Conservation (phyloP, 2,113 vertebrate genomes). For the Rhipidura dahli region DNA sequence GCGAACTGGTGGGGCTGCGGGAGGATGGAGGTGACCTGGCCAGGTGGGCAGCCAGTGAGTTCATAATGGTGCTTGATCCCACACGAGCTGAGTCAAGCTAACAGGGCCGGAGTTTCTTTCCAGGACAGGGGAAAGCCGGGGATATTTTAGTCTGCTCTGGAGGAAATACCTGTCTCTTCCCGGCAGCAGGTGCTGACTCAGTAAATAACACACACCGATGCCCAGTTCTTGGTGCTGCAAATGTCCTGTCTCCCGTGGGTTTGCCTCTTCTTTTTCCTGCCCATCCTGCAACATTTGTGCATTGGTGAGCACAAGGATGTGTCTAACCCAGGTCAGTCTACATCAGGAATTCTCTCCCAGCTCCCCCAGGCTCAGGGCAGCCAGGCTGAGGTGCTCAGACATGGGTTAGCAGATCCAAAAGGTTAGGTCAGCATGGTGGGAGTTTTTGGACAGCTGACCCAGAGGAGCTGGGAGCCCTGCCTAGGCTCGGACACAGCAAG, state of each 20-base stretch:
- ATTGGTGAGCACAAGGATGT: neutral
- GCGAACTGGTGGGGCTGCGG: neutral
- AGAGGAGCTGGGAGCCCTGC: neutral
- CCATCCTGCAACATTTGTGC: neutral
- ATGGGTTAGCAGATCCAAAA: neutral
- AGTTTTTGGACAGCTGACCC: neutral
- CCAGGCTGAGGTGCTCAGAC: neutral
- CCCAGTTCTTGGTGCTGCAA: neutral
- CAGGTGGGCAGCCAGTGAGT: neutral
- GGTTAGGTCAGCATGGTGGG: neutral
- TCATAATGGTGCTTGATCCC: neutral
- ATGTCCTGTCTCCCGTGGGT: neutral
- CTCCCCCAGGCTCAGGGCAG: neutral
- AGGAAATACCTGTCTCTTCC: neutral
- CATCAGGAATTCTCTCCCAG: neutral
- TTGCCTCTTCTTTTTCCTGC: neutral
- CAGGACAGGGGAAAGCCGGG: neutral
- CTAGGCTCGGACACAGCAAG: neutral
- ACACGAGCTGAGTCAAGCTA: rapidly evolving
- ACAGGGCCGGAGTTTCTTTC: neutral
- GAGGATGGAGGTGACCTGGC: neutral
- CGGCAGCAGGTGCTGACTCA: neutral
- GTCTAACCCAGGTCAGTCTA: neutral
- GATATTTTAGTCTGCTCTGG: neutral
- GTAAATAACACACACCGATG: neutral